These are phyloP conservation scores for Cancer borealis DNA, from an alignment of 2,888 invertebrate genomes.

Conservation along the genomic window DNA sequence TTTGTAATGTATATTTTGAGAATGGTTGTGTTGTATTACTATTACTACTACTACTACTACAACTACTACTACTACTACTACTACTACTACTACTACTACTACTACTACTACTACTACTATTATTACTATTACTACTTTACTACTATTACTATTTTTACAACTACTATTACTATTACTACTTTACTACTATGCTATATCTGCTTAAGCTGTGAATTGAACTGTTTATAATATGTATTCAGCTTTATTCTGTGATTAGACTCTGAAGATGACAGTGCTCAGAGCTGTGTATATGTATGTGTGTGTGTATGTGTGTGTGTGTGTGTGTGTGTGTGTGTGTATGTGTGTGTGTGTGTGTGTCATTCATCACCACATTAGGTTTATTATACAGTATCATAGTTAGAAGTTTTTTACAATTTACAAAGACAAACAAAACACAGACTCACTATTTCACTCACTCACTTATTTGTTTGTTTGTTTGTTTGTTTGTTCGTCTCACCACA, in stretches of 20 bases:
- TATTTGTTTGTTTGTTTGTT: neutral
- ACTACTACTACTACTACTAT: neutral
- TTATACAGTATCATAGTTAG: no score
- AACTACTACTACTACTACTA: neutral
- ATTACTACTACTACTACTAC: neutral
- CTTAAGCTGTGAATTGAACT: neutral
- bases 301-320: conserved; percentile 53
- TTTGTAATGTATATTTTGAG: neutral
- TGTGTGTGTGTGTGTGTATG: neutral
- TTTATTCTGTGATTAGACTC: neutral
- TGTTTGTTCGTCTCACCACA: neutral
- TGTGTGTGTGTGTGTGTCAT: neutral
- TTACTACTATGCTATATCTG: no score
- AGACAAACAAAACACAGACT: no score
- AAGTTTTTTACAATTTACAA: no score
- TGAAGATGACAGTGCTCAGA: neutral
- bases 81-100: conserved; percentile 21
- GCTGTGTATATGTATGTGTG: neutral
- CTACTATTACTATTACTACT: neutral
- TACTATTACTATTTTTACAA: neutral
- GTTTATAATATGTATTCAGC: neutral
- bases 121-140: neutral
- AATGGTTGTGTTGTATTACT: neutral
- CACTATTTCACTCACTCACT: no score
- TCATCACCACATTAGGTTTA: no score